phyloP scores from a whole-genome alignment of 2,888 invertebrate species.

The Macrophya alboannulata region DNA sequence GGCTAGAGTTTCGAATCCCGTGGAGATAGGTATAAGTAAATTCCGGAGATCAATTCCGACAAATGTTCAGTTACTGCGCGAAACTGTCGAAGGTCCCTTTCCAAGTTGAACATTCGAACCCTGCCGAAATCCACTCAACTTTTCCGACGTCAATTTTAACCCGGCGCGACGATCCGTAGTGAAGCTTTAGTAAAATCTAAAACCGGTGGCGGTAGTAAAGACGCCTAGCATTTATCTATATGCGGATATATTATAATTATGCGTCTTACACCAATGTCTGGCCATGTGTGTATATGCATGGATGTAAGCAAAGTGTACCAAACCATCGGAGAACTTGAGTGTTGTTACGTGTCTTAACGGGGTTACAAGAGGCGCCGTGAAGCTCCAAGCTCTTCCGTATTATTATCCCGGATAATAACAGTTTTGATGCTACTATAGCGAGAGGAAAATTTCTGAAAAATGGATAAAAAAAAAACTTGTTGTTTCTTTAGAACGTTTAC shows the following conservation, averaged over 20 bases:
- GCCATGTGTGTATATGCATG: not conserved
- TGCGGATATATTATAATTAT: conserved; percentile 20
- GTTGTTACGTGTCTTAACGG: conserved; percentile 47
- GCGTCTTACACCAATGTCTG: not conserved
- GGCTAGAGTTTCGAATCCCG: conserved; percentile 47
- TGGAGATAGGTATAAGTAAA: conserved; percentile 34
- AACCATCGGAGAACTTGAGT: conserved; percentile 27
- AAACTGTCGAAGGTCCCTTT: conserved; percentile 14
- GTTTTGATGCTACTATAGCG: not conserved
- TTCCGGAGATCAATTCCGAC: conserved; percentile 42
- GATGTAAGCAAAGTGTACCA: not conserved
- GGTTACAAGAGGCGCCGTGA: conserved; percentile 31
- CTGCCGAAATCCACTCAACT: conserved; percentile 29
- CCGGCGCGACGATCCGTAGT: not conserved
- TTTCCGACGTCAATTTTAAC: not conserved
- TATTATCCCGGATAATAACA: conserved; percentile 28
- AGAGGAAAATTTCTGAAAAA: not conserved
- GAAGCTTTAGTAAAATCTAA: not conserved
- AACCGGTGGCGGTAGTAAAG: not conserved
- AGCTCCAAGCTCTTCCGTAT: conserved; percentile 14
- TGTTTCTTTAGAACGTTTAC: not conserved
- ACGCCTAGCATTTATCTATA: conserved; percentile 1
- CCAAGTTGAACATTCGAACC: conserved; percentile 11
- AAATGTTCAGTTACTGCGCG: conserved; percentile 40
- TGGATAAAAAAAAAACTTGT: not conserved